Conservation (phyloP, 2,797 vertebrate species). For the Hafferia zeledoni region DNA sequence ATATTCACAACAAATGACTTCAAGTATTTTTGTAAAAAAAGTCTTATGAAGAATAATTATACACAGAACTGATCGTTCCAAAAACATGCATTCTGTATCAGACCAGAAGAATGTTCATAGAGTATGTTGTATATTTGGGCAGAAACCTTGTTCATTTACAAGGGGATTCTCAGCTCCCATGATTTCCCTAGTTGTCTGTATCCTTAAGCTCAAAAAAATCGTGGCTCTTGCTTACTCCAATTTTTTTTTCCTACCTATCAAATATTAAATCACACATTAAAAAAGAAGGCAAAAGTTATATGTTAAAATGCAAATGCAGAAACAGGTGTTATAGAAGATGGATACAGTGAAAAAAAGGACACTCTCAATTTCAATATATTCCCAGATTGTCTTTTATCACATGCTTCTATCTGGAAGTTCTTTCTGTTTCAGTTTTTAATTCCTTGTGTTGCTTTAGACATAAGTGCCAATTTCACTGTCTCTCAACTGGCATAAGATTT, state of each 20-base stretch:
- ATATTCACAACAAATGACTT: not conserved
- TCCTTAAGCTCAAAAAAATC: not conserved
- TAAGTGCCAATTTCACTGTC: not conserved
- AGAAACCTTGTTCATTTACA: not conserved
- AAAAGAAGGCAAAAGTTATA: not conserved
- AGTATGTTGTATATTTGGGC: not conserved
- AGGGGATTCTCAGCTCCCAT: not conserved
- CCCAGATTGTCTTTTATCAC: not conserved
- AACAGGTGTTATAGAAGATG: not conserved
- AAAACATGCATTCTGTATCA: not conserved
- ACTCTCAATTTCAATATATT: not conserved
- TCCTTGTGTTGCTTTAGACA: not conserved
- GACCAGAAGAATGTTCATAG: not conserved
- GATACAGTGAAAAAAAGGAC: not conserved
- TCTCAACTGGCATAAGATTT: not conserved
- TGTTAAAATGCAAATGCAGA: not conserved
- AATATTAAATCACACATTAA: not conserved
- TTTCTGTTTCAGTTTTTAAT: not conserved
- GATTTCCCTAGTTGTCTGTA: not conserved
- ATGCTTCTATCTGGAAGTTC: not conserved
- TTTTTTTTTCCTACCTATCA: not conserved
- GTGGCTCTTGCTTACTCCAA: not conserved
- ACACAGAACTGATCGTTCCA: not conserved
- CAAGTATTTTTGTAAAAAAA: not conserved
- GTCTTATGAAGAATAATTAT: not conserved